Evolutionary conservation across 2,888 invertebrate genomes (phyloP).

Genomic region (Loripinus fragilis): DNA sequence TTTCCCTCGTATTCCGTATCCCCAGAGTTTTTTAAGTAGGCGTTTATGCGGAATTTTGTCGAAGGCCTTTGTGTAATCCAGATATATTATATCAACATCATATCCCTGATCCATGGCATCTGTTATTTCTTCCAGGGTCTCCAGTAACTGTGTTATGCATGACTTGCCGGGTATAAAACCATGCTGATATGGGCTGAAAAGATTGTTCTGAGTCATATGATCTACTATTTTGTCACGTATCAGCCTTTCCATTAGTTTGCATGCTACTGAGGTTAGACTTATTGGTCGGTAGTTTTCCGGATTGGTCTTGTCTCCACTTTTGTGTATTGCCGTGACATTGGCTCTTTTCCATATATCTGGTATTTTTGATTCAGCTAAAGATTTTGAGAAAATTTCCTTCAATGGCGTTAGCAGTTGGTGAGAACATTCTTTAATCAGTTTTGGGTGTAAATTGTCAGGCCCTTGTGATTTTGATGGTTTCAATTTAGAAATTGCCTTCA

Average conservation of each 20-base stretch:
- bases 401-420: not conserved
- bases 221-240: slow-evolving; percentile 9
- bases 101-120: no score
- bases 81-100: no score
- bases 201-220: slow-evolving; percentile 15
- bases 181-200: slow-evolving; percentile 14
- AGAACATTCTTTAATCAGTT: slow-evolving; percentile 16
- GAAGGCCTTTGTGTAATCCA: slow-evolving; percentile 20
- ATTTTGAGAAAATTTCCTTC: slow-evolving; percentile 17
- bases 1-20: slow-evolving; percentile 23
- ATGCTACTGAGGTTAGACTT: slow-evolving; percentile 19
- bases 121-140: no score
- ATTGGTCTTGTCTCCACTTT: slow-evolving; percentile 5
- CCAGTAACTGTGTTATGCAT: no score
- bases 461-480: no score
- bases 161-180: no score
- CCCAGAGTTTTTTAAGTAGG: no score
- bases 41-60: slow-evolving; percentile 31
- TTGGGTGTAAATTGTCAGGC: slow-evolving; percentile 25
- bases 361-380: slow-evolving; percentile 10
- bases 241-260: slow-evolving; percentile 27
- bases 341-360: slow-evolving; percentile 28
- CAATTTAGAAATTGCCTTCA: not conserved
- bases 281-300: slow-evolving; percentile 32
- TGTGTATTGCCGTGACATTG: slow-evolving; percentile 25